Evolutionary conservation across 2,113 vertebrate species (phyloP).

Genomic region (Pantherophis guttatus): DNA sequence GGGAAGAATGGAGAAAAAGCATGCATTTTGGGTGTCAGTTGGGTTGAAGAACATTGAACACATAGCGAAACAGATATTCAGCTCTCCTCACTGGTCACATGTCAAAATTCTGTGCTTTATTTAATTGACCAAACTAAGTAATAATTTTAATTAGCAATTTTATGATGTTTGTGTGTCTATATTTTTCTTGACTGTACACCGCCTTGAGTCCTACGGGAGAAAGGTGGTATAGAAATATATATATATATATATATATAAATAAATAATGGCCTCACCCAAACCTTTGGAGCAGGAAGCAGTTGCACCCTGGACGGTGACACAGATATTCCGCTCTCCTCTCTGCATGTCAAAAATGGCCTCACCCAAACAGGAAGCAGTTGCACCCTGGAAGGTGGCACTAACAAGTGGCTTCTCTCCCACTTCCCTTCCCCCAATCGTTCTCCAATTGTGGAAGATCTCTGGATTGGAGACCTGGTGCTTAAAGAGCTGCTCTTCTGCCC

Average conservation of each 20-base stretch:
- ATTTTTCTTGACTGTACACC: no score
- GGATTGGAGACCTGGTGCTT: neutral
- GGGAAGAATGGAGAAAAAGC: neutral
- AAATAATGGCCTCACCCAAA: neutral
- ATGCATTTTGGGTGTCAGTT: neutral
- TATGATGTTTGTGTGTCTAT: no score
- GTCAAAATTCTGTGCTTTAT: no score
- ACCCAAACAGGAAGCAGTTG: neutral
- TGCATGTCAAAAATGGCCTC: no score
- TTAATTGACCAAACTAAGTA: no score
- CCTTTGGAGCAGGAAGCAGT: neutral
- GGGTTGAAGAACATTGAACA: neutral
- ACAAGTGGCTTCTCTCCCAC: neutral
- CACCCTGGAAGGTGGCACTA: neutral
- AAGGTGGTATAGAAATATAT: no score
- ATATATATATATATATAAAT: no score
- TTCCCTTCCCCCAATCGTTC: neutral
- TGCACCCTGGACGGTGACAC: no score
- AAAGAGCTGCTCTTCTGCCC: neutral
- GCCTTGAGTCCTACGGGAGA: no score
- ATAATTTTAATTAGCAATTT: no score
- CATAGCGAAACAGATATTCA: neutral
- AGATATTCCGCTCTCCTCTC: no score
- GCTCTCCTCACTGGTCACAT: neutral
- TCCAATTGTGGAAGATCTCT: neutral